Evolutionary conservation across 2,797 vertebrate genomes (phyloP).

Genomic region (Ispidina lecontei): DNA sequence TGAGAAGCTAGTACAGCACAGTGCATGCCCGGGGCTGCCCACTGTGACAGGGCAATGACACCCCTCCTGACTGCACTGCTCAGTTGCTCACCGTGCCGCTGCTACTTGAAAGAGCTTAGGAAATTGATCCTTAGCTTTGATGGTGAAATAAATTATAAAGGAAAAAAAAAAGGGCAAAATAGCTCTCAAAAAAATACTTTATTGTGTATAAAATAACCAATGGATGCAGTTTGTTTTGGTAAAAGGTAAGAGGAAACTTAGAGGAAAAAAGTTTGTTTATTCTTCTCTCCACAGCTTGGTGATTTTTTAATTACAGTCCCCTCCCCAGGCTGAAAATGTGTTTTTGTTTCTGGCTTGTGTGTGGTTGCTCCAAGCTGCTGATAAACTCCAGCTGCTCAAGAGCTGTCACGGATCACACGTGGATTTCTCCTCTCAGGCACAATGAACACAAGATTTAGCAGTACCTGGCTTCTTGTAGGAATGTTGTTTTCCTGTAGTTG

Average conservation of each 20-base stretch:
- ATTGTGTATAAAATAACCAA: not conserved
- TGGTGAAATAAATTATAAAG: not conserved
- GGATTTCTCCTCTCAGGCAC: not conserved
- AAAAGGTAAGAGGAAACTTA: not conserved
- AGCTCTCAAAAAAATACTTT: not conserved
- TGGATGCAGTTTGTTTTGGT: not conserved
- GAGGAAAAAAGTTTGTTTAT: not conserved
- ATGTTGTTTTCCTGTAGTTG: not conserved
- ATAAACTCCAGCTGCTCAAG: not conserved
- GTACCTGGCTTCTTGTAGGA: not conserved
- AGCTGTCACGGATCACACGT: not conserved
- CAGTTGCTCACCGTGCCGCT: not conserved
- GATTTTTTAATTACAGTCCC: no score
- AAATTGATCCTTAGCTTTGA: not conserved
- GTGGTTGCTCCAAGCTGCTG: not conserved
- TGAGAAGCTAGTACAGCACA: not conserved
- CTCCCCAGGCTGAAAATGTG: not conserved
- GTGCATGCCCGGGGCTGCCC: constrained; percentile 22
- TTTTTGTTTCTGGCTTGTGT: not conserved
- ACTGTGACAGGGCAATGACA: constrained; percentile 33
- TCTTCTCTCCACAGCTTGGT: not conserved
- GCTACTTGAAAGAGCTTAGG: not conserved
- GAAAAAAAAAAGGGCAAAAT: not conserved
- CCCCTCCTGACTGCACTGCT: constrained; percentile 17
- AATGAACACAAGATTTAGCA: not conserved